Percentiles rank a stretch among this genome's conserved stretches.
These are phyloP conservation scores for Helarctos malayanus DNA, from an alignment of 2,797 vertebrate genomes.

Conservation along the genomic window DNA sequence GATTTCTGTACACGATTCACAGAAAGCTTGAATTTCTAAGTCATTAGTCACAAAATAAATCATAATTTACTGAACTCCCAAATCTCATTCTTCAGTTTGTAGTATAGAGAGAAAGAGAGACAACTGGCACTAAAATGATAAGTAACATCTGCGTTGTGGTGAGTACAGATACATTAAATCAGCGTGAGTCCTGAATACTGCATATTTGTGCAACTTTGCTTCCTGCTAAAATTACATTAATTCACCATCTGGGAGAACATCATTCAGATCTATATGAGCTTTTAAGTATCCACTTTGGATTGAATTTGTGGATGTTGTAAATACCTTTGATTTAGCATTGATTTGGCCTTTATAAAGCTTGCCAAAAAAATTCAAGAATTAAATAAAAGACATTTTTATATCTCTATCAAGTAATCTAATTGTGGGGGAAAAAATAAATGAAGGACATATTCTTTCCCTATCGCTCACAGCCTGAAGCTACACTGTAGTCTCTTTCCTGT, in stretches of 20 bases:
- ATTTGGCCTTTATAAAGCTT: conserved; percentile 90
- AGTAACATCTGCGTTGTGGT: conserved; percentile 89
- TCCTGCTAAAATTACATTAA: conserved; percentile 92
- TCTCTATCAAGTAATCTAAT: conserved; percentile 85
- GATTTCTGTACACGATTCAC: conserved; percentile 63
- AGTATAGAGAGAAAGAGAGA: conserved; percentile 86
- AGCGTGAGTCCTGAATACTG: conserved; percentile 88
- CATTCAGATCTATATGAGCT: conserved; percentile 90
- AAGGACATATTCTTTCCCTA: conserved; percentile 69
- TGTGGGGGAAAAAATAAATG: conserved; percentile 58
- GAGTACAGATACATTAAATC: conserved; percentile 89
- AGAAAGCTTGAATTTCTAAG: conserved; percentile 58
- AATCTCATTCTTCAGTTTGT: conserved; percentile 84
- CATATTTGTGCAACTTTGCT: conserved; percentile 91
- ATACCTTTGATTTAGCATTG: conserved; percentile 92
- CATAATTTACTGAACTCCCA: conserved; percentile 76
- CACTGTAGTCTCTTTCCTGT: conserved; percentile 72
- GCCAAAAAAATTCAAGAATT: conserved; percentile 88
- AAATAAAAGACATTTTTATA: conserved; percentile 89
- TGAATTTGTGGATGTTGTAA: conserved; percentile 91
- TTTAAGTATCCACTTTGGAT: conserved; percentile 91
- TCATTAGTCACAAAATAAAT: conserved; percentile 70
- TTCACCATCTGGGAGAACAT: conserved; percentile 92
- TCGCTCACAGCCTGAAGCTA: not conserved
- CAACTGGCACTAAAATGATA: conserved; percentile 87